Base-by-base conservation (phyloP, 2,113 vertebrate genomes). In the Dissostichus mawsoni region DNA sequence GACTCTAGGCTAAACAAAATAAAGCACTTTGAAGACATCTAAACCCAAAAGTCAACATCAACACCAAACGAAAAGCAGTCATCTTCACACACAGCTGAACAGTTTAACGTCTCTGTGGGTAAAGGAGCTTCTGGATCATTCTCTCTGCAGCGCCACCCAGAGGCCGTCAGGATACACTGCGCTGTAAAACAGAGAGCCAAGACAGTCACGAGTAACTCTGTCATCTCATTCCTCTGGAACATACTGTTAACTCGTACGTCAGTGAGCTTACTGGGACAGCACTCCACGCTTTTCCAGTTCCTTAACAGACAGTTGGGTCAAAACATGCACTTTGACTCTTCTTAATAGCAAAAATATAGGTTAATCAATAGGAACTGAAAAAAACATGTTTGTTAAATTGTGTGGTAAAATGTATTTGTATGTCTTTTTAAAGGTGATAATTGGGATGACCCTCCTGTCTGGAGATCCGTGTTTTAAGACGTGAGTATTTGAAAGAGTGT, bases 391-490 rank as follows among this genome's bases (percentile, higher is more conserved):
- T 29, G 13, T 16, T 14, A 33, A 33, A 33, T 45, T 61, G 6
- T 20, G 61, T 64, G 41, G 18, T 66, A 2, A 66, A 66, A 50
- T 50, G 3, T 25, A 2, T 29, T 8, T 67, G 20, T 4, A 9
- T 29, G 0, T 74, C 33, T 69, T 63, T 5, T 61, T 68, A 0
- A 8, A 99, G 98, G 96, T 99, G 87, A 98, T 95, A 1, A 99
- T 99, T 0, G 97, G 97, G 73, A 99, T 99, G 97, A 97, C 96
- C 41, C 95, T 99, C 41, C 96, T 99, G 1, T 99, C 98, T 0
- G 98, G 98, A 82, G 98, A 99, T 81, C 98, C 98, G 5, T 99
- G 98, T 94, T 99, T 99, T 87, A 99, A 99, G 95, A 98, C 96
- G 98, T 99, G 90, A 98, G 98, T 96, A 17, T 8, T 67, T 50